Evolutionary conservation across 2,113 vertebrate species (phyloP).

Genomic region (Xiphias gladius): DNA sequence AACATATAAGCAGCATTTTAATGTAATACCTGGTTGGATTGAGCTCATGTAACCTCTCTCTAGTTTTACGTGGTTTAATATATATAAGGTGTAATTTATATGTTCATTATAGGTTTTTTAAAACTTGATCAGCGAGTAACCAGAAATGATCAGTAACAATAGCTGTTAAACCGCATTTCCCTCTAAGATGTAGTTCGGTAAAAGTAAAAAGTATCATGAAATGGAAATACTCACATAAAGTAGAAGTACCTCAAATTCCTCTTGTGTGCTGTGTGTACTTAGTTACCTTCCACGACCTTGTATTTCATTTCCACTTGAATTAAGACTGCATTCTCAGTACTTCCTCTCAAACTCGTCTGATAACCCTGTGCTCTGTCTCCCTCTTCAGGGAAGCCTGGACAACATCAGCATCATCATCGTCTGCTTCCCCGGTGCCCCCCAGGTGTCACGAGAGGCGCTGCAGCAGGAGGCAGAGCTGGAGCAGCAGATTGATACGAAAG

Average conservation of each 20-base stretch:
- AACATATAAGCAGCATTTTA: too few species aligned
- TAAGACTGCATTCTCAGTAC: too few species aligned
- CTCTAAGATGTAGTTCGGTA: background rate
- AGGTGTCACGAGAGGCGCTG: constrained; percentile 83
- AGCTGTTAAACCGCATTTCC: background rate
- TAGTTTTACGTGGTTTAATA: too few species aligned
- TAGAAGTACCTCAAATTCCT: too few species aligned
- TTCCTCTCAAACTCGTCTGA: background rate
- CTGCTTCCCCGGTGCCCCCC: constrained; percentile 85
- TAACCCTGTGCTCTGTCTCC: constrained; percentile 29
- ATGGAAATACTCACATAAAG: background rate
- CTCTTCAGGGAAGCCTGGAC: constrained; percentile 87
- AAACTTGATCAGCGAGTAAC: too few species aligned
- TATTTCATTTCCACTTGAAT: too few species aligned
- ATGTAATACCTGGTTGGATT: background rate
- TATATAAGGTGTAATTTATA: background rate
- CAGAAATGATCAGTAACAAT: background rate
- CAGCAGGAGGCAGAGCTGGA: constrained; percentile 83
- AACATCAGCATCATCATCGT: constrained; percentile 89
- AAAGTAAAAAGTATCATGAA: background rate
- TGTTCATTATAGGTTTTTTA: too few species aligned
- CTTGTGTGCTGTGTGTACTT: too few species aligned
- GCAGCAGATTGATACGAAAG: constrained; percentile 81
- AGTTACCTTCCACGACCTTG: too few species aligned
- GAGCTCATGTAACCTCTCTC: background rate